Evolutionary conservation across 2,888 invertebrate species (phyloP).

Genomic region (Eristalinus sepulchralis): DNA sequence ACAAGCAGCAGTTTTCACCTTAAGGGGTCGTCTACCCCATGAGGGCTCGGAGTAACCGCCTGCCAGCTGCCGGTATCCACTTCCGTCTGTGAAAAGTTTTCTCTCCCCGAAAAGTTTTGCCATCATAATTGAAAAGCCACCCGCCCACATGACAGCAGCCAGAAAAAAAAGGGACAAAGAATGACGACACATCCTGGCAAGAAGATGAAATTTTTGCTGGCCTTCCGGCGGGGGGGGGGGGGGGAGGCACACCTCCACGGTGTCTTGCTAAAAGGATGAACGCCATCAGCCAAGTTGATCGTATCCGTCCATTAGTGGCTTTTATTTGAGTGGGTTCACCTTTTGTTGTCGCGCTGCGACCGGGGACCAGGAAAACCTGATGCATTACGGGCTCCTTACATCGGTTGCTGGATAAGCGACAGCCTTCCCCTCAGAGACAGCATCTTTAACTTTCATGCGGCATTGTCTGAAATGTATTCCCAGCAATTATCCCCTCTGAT

Average conservation of each 20-base stretch:
- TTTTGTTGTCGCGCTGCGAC: constrained; percentile 14
- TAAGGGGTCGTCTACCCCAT: not conserved
- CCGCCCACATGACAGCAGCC: not conserved
- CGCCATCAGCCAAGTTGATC: constrained; percentile 37
- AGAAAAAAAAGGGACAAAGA: not conserved
- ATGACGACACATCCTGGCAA: not conserved
- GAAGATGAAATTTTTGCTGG: not conserved
- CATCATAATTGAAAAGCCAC: constrained; percentile 8
- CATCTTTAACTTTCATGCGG: not conserved
- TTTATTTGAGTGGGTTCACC: constrained; percentile 18
- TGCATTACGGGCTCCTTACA: not conserved
- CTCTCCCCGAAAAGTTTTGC: not conserved
- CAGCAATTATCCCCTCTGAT: not conserved
- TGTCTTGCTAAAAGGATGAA: constrained; percentile 18
- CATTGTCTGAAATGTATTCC: not conserved
- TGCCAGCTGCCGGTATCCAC: not conserved
- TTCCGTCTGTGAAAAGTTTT: constrained; percentile 13
- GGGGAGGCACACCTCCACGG: not conserved
- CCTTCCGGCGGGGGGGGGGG: not conserved
- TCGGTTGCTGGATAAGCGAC: not conserved
- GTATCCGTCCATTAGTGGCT: constrained; percentile 43
- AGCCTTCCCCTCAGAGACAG: not conserved
- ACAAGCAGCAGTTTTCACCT: not conserved
- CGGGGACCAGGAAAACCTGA: not conserved
- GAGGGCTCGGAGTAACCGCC: not conserved